These are phyloP conservation scores for Keiferia lycopersicella DNA, from an alignment of 2,888 invertebrate species.

Conservation along the genomic window DNA sequence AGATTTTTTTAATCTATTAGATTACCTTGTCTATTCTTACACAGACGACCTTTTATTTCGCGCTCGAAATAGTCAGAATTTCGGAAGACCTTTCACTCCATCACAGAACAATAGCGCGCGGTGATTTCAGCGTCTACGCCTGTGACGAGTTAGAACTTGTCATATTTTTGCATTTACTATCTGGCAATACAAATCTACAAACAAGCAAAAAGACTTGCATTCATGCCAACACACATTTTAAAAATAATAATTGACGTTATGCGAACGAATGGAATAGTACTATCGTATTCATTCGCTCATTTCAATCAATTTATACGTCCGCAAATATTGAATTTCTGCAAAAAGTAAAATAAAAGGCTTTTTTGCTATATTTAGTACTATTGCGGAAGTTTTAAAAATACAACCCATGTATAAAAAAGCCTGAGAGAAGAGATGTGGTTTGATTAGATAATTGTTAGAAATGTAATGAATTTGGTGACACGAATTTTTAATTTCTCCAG, in stretches of 20 bases:
- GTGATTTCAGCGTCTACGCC: too few relatives aligned
- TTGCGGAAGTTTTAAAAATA: neutral
- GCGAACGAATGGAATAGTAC: neutral
- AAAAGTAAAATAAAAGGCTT: neutral
- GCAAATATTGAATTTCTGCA: neutral
- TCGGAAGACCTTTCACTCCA: too few relatives aligned
- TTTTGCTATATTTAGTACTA: neutral
- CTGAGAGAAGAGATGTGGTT: neutral
- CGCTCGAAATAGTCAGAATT: too few relatives aligned
- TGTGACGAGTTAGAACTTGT: too few relatives aligned
- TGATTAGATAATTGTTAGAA: neutral
- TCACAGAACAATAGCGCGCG: too few relatives aligned
- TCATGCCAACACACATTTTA: too few relatives aligned
- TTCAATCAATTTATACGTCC: neutral
- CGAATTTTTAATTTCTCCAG: neutral
- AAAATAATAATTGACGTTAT: neutral
- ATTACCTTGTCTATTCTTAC: too few relatives aligned
- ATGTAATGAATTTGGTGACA: conserved; percentile 1
- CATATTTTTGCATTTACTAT: too few relatives aligned
- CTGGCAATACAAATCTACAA: too few relatives aligned
- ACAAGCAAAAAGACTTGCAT: too few relatives aligned
- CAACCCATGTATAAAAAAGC: neutral
- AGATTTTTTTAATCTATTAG: too few relatives aligned
- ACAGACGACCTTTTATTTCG: too few relatives aligned
- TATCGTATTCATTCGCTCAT: neutral